These are phyloP conservation scores for Achlya flavicornis DNA, from an alignment of 2,888 invertebrate genomes.

Conservation along the genomic window DNA sequence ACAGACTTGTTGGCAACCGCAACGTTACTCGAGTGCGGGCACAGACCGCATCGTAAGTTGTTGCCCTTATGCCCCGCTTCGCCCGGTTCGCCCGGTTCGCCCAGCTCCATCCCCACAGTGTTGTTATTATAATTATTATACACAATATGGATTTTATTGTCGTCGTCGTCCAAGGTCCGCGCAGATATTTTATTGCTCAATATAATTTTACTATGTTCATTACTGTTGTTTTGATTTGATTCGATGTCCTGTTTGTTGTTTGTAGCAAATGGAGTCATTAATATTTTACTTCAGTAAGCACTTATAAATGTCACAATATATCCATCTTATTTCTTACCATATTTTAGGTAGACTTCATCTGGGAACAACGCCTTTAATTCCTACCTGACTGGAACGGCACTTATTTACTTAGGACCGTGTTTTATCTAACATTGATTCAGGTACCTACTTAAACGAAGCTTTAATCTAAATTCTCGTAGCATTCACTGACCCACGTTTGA, in stretches of 20 bases:
- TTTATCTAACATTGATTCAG: too few relatives aligned
- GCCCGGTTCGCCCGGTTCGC: background rate
- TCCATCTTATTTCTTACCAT: too few relatives aligned
- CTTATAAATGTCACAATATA: too few relatives aligned
- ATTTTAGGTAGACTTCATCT: too few relatives aligned
- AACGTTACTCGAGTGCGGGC: background rate
- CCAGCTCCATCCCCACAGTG: background rate
- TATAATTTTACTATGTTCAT: background rate
- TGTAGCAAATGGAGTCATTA: background rate
- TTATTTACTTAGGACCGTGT: too few relatives aligned
- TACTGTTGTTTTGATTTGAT: background rate
- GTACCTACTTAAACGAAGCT: too few relatives aligned
- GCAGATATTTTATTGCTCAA: background rate
- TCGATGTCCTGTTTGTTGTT: background rate
- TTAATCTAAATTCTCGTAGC: too few relatives aligned
- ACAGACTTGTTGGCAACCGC: background rate
- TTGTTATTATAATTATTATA: constrained; percentile 4
- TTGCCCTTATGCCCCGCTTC: background rate
- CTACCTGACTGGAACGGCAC: too few relatives aligned
- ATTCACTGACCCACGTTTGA: too few relatives aligned
- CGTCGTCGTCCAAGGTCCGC: background rate
- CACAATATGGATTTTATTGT: background rate
- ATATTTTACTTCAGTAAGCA: background rate
- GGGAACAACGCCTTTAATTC: too few relatives aligned
- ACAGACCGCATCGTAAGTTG: background rate